Evolutionary conservation across 1,140 invertebrate genomes (phyloP), one percentile per base, ranked within the genome.

Genomic region (Pogonomyrmex californicus): DNA sequence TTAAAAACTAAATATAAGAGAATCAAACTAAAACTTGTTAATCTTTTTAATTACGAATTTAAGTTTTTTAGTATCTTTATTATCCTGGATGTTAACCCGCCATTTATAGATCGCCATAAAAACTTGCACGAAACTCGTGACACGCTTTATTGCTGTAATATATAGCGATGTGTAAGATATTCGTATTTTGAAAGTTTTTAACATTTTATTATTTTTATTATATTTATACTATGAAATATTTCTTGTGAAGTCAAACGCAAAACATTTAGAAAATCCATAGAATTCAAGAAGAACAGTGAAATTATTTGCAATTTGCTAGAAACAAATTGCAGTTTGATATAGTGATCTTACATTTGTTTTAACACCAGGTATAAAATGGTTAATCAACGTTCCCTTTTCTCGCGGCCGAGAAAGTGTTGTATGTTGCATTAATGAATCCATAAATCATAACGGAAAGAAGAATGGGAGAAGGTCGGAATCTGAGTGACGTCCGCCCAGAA

Each of bases 361-460:
- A 30, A 17, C 56, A 44, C 4, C 33, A 54, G 44, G 49, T 71
- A 78, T 87, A 89, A 88, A 86, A 51, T 38, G 66, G 85, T 86
- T 86, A 91, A 90, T 91, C 88, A 83, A 77, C 86, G 66, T 87
- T 88, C 75, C 58, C 56, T 47, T 33, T 60, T 56, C n/a, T 9
- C 66, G 49, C 54, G 63, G 51, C 63, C 36, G 30, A 54, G 66
- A 82, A 85, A 88, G 85, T 49, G 65, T 93, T 88, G 66, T 85
- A 90, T 87, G 91, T 85, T 88, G 75, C 89, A 90, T 92, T 91
- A 93, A 92, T 88, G 91, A 75, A 91, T 92, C 90, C 92, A 93
- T 94, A 93, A 94, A 94, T 94, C 93, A 94, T 88, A 88, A 88
- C 71, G 75, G 51, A 81, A 87, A 87, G 86, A 90, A 88, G 86